A percentile compares a stretch with the other conserved stretches of the same genome.
phyloP scores from a whole-genome alignment of 2,888 invertebrate species.

The Phasia obesa region DNA sequence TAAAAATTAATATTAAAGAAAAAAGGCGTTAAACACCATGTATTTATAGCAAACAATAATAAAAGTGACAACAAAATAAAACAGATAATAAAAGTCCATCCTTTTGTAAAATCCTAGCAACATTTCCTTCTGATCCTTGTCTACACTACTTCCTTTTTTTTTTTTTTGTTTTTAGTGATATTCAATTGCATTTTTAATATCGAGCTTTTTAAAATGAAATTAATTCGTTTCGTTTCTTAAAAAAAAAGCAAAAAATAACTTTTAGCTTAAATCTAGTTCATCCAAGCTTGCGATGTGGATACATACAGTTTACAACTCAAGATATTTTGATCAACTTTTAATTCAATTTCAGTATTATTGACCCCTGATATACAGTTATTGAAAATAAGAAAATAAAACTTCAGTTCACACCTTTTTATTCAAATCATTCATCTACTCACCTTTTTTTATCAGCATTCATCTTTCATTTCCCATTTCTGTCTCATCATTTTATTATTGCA shows the following conservation, averaged over 20 bases:
- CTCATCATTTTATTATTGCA: too few relatives aligned
- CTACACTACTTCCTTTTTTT: neutral
- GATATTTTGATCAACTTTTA: too few relatives aligned
- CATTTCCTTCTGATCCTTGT: conserved; percentile 2
- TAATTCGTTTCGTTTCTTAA: conserved; percentile 3
- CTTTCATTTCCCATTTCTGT: too few relatives aligned
- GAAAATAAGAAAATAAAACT: too few relatives aligned
- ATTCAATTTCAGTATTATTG: too few relatives aligned
- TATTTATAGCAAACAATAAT: conserved; percentile 62
- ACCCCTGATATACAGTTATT: too few relatives aligned
- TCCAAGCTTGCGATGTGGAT: too few relatives aligned
- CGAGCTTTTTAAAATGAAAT: neutral
- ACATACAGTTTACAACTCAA: too few relatives aligned
- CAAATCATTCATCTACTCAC: too few relatives aligned
- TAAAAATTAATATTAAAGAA: conserved; percentile 60
- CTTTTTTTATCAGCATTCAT: too few relatives aligned
- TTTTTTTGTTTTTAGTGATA: neutral
- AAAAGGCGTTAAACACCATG: conserved; percentile 66
- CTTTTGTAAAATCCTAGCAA: conserved; percentile 37
- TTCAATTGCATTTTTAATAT: neutral
- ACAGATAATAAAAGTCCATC: conserved; percentile 21
- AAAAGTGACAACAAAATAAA: conserved; percentile 31
- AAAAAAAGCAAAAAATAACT: too few relatives aligned
- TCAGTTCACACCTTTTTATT: too few relatives aligned
- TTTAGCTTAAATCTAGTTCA: conserved; percentile 5